A percentile compares a stretch with the other conserved stretches of the same genome.
Evolutionary conservation across 2,888 invertebrate species (phyloP).

Genomic region (Norana najaformis): DNA sequence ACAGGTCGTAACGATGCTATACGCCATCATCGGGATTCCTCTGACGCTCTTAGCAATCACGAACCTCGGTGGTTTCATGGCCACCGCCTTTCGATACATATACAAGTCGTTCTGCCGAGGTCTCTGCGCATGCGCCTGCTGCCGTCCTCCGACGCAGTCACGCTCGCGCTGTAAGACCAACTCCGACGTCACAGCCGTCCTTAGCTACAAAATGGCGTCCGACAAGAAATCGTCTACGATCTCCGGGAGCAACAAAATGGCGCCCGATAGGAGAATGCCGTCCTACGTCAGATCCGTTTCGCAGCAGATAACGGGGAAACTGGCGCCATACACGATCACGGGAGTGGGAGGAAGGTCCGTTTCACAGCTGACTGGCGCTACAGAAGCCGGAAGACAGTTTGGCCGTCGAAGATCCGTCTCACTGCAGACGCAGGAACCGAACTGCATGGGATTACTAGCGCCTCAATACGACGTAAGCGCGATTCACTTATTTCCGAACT

Average conservation of each 20-base stretch:
- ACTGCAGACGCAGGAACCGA: neutral
- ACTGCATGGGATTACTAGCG: neutral
- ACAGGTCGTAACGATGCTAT: constrained; percentile 57
- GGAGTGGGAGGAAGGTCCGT: neutral
- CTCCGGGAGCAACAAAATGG: neutral
- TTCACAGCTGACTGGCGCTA: neutral
- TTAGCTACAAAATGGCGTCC: neutral
- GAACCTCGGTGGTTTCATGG: constrained; percentile 61
- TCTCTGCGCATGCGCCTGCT: constrained; percentile 47
- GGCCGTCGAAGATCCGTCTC: neutral
- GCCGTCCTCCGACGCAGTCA: constrained; percentile 19
- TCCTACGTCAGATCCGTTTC: neutral
- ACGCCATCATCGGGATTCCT: constrained; percentile 59
- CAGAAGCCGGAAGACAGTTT: neutral
- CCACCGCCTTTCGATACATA: constrained; percentile 65
- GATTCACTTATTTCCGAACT: neutral
- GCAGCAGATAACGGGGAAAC: neutral
- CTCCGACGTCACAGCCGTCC: neutral
- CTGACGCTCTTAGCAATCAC: constrained; percentile 58
- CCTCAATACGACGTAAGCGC: constrained; percentile 9
- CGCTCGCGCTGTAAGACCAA: neutral
- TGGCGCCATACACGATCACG: neutral
- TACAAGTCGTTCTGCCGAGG: constrained; percentile 64
- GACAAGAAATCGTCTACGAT: neutral
- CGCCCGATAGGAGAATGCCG: neutral